Percentiles rank a stretch among this genome's conserved stretches.
These are phyloP conservation scores for Melanerpes aurifrons DNA, from an alignment of 2,113 vertebrate genomes.

Conservation along the genomic window DNA sequence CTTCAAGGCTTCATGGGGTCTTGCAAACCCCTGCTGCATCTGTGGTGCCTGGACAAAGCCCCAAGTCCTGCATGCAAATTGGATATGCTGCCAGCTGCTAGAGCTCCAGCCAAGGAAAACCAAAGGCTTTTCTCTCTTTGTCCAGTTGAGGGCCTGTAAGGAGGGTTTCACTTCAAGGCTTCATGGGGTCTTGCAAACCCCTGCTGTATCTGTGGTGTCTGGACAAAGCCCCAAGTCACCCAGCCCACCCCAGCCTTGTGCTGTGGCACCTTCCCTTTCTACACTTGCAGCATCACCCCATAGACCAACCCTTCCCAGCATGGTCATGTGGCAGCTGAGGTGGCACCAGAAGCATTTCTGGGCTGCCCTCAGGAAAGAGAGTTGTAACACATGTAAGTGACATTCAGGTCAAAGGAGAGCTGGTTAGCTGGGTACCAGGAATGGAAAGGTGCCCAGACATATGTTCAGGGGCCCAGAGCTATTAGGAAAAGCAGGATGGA, in stretches of 20 bases:
- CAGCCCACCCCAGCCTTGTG: neutral
- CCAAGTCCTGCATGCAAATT: neutral
- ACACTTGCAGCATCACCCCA: neutral
- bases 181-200: neutral
- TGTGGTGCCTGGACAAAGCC: no score
- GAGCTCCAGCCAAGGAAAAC: neutral
- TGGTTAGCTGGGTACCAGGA: neutral
- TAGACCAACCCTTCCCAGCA: neutral
- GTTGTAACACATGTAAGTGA: accelerated
- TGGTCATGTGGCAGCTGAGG: neutral
- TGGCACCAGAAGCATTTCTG: neutral
- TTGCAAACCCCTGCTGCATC: neutral
- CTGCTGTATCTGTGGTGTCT: neutral
- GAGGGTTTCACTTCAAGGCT: neutral
- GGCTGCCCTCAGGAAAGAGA: neutral
- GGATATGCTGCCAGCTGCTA: neutral
- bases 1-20: neutral
- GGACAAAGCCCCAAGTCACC: neutral
- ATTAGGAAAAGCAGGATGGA: neutral
- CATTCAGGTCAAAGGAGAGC: neutral
- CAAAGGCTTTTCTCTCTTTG: neutral
- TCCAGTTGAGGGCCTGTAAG: neutral
- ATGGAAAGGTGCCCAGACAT: neutral
- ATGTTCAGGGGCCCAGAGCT: neutral
- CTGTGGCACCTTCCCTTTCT: neutral